Conservation (phyloP, 1,140 invertebrate genomes). For the Drosophila lini region DNA sequence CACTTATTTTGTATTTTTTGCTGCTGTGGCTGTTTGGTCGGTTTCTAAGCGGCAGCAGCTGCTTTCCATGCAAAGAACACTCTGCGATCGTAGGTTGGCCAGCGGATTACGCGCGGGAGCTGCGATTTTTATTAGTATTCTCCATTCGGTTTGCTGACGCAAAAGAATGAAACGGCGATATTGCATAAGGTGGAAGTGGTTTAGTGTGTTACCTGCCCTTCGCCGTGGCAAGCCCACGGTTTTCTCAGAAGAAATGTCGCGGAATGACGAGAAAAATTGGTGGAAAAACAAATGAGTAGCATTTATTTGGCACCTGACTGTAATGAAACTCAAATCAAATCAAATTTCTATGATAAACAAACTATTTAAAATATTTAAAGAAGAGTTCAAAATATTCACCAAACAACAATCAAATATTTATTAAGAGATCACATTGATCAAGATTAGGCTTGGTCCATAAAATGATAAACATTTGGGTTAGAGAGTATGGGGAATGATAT, state of each 20-base stretch:
- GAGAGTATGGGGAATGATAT: not conserved
- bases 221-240: conserved; percentile 18
- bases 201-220: conserved; percentile 32
- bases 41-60: conserved; percentile 72
- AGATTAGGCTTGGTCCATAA: conserved; percentile 24
- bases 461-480: conserved; percentile 17
- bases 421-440: conserved; percentile 40
- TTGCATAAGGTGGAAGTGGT: conserved; percentile 33
- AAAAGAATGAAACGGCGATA: conserved; percentile 61
- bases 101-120: conserved; percentile 59
- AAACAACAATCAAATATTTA: not conserved
- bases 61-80: conserved; percentile 66
- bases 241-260: not conserved
- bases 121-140: conserved; percentile 61
- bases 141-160: conserved; percentile 76
- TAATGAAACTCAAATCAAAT: not conserved
- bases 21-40: conserved; percentile 46
- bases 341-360: not conserved
- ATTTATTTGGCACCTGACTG: conserved; percentile 10
- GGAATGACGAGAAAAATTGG: not conserved
- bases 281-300: not conserved
- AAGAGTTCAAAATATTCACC: not conserved
- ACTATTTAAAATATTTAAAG: not conserved
- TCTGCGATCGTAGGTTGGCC: conserved; percentile 63
- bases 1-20: conserved; percentile 9